phyloP scores from a whole-genome alignment of 2,797 vertebrate species.

The Ambastaia sidthimunki region DNA sequence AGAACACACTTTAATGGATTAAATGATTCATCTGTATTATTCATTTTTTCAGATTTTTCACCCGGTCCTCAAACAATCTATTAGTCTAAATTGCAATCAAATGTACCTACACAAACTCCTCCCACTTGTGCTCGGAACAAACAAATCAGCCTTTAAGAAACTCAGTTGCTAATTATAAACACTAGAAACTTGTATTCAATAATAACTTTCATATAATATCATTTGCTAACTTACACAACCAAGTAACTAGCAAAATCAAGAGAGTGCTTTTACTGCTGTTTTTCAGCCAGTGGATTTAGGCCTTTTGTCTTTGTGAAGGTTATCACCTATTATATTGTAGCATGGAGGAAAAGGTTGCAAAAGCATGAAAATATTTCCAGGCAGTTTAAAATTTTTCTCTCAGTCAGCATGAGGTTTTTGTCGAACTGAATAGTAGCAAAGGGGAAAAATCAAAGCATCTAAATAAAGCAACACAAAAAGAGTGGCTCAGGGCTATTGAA shows the following conservation, averaged over 20 bases:
- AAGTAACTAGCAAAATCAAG: slow-evolving; percentile 12
- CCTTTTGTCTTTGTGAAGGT: slow-evolving; percentile 23
- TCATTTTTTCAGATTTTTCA: background rate
- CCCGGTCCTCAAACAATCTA: background rate
- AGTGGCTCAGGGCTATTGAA: slow-evolving; percentile 12
- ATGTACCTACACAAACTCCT: background rate
- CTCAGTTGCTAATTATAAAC: slow-evolving; percentile 26
- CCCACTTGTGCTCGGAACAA: slow-evolving; percentile 1
- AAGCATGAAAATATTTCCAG: slow-evolving; percentile 29
- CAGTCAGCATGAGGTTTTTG: slow-evolving; percentile 15
- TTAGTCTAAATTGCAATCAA: background rate
- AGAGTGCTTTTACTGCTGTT: background rate
- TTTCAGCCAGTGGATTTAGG: slow-evolving; percentile 20
- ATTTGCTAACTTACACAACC: slow-evolving; percentile 19
- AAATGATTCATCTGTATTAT: background rate
- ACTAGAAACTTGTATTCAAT: slow-evolving; percentile 21
- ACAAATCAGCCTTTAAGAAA: slow-evolving; percentile 44
- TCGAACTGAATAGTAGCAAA: slow-evolving; percentile 2
- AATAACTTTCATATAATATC: slow-evolving; percentile 38
- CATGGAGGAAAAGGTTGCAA: background rate
- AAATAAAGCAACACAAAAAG: slow-evolving; percentile 34
- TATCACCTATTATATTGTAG: slow-evolving; percentile 9
- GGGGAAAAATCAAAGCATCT: slow-evolving; percentile 4
- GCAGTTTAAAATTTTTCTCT: slow-evolving; percentile 18
- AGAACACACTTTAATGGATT: background rate